Evolutionary conservation across 1,140 invertebrate species (phyloP), one percentile per base, ranked within the genome.

Genomic region (Ips typographus): DNA sequence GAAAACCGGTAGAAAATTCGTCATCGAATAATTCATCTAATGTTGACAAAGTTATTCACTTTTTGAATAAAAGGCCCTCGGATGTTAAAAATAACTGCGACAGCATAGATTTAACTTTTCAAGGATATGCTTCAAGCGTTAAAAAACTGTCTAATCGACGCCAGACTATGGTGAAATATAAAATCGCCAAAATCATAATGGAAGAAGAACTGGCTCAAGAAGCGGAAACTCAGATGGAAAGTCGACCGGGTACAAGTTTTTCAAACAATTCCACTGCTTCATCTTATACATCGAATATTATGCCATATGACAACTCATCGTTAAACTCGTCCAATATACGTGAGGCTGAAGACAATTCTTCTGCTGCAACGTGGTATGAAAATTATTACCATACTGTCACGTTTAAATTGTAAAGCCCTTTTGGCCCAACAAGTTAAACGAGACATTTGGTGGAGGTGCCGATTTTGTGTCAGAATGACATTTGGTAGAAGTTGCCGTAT

Each of bases 21-120:
- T 22, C 22, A 22, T 22, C 22, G 22, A 22, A 22, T 22, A 22
- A 57, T 3, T 5, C 55, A 5, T 3, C 55, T 57, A 5, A 5
- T 6, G 55, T 57, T 57, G 55, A 57, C 55, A 57, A 61, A 41
- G 38, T 22, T 22, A 22, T 61, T 39, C n/a, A 68, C 59, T 56
- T 37, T 22, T 22, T 22, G 22, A 22, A 22, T 22, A 22, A 22
- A 22, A 22, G 22, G 22, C 22, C 0, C 22, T 22, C 22, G 22
- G 22, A 22, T 22, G 22, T 22, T 22, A 22, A 22, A 22, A 22
- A 22, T 22, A 22, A 22, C 22, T 22, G 22, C 22, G 22, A 22
- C 22, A 22, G 22, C 22, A 22, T 22, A 22, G 22, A 22, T 22
- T 22, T 22, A 22, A 22, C 22, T 22, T 22, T 22, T 22, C 22